Evolutionary conservation across 2,113 vertebrate species (phyloP), one percentile per base, ranked within the genome.

Genomic region (Chionodraco myersi): DNA sequence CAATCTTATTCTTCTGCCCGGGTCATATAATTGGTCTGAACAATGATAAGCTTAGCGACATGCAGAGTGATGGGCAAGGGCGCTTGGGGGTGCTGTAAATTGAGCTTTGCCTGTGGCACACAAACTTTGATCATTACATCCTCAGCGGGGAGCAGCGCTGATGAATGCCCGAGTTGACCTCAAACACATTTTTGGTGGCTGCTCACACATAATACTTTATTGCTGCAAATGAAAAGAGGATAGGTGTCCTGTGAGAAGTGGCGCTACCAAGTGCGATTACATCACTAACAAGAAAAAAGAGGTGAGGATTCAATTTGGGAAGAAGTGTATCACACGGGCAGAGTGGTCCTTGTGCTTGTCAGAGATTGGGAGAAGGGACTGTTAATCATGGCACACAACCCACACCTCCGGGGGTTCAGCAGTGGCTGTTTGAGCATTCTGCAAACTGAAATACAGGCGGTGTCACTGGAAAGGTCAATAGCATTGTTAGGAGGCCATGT

Each of bases 271-370:
- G 72, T 81, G 77, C 18, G 90, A 94, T 93, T 91, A 88, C 84
- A 91, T 92, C 91, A 87, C 76, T 73, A 77, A 63, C 75, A 79
- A 87, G 83, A 86, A 75, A 79, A 77, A 75, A 79, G 78, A 75
- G 75, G 48, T 74, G 76, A 79, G 89, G 88, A 93, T 93, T 91
- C 91, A 93, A 92, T 94, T 94, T 93, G 76, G 85, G 75, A 83
- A 79, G 84, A 86, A 87, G 92, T 93, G 87, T 91, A 92, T 93
- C 92, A 92, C 84, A 41, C 75, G 9, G 87, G 81, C 62, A 71
- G 85, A 90, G 86, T 79, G 89, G 91, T 86, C 86, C 86, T 84
- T 86, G 87, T 94, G 92, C 86, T 80, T 92, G 93, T 94, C 92
- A 92, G 84, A 93, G 88, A 93, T 92, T 94, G 91, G 87, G 79